A percentile compares a stretch with the other conserved stretches of the same genome.
These are phyloP conservation scores for Amiota minor DNA, from an alignment of 2,888 invertebrate species.

Conservation along the genomic window DNA sequence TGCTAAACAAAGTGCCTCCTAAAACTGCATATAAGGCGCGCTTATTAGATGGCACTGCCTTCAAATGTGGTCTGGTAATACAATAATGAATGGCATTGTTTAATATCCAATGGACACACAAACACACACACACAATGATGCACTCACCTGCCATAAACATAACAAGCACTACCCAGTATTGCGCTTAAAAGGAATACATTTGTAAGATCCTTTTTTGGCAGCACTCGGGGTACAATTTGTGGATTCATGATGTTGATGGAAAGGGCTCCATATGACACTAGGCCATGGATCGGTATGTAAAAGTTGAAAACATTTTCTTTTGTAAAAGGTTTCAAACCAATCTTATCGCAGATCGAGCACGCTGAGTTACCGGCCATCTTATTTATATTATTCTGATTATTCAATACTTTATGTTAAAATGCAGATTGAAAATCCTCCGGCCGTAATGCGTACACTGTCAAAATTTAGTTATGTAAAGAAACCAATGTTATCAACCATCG, in stretches of 20 bases:
- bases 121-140: background rate
- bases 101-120: background rate
- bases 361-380: conserved; percentile 59
- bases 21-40: conserved; percentile 80
- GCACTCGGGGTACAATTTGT: conserved; percentile 81
- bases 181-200: conserved; percentile 87
- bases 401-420: background rate
- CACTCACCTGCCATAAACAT: conserved; percentile 79
- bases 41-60: conserved; percentile 77
- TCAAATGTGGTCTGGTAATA: conserved; percentile 79
- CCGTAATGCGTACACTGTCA: conserved; percentile 1
- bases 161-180: conserved; percentile 86
- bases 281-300: conserved; percentile 84
- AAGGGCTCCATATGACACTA: conserved; percentile 83
- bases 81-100: background rate
- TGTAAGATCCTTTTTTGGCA: conserved; percentile 79
- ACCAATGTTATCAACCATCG: background rate
- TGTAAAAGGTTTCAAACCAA: conserved; percentile 79
- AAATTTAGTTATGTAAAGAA: conserved; percentile 10
- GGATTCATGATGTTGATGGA: conserved; percentile 91
- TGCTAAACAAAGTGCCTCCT: conserved; percentile 87
- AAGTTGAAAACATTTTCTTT: conserved; percentile 82
- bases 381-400: background rate
- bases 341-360: conserved; percentile 69
- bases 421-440: conserved; percentile 6